Percentiles rank a stretch among this genome's conserved stretches.
Evolutionary conservation across 2,888 invertebrate genomes (phyloP).

Genomic region (Scaptodrosophila latifasciaeformis): DNA sequence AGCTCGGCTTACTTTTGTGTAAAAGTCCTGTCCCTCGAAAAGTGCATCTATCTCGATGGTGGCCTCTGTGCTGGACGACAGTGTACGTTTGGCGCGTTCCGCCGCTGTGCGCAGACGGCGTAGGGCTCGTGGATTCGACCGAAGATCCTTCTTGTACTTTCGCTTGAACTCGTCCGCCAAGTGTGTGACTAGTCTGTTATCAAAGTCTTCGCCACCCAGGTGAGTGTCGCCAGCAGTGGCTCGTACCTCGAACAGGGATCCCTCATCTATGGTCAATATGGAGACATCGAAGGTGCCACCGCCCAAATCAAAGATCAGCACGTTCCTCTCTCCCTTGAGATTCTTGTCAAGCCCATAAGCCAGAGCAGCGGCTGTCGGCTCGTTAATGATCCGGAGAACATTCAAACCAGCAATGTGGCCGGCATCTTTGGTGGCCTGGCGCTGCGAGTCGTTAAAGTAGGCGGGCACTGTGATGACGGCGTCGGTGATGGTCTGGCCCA

Average conservation of each 20-base stretch:
- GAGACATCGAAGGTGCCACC: constrained; percentile 98
- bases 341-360: constrained; percentile 93
- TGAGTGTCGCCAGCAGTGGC: constrained; percentile 96
- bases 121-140: constrained; percentile 79
- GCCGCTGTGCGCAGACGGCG: constrained; percentile 84
- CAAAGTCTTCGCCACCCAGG: constrained; percentile 93
- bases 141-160: constrained; percentile 82
- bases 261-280: constrained; percentile 93
- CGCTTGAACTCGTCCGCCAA: constrained; percentile 90
- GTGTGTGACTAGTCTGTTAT: constrained; percentile 90
- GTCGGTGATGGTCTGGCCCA: constrained; percentile 87
- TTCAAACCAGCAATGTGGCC: constrained; percentile 93
- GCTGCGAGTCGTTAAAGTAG: constrained; percentile 91
- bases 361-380: constrained; percentile 93
- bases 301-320: constrained; percentile 79
- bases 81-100: constrained; percentile 85
- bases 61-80: constrained; percentile 87
- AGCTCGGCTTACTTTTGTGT: constrained; percentile 83
- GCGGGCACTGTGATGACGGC: constrained; percentile 94
- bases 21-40: constrained; percentile 83
- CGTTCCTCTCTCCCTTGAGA: constrained; percentile 86
- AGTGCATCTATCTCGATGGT: constrained; percentile 85
- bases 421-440: constrained; percentile 95
- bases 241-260: constrained; percentile 90
- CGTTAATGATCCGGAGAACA: constrained; percentile 92